Evolutionary conservation across 2,888 invertebrate genomes (phyloP).

Genomic region (Lepidochitona cinerea): DNA sequence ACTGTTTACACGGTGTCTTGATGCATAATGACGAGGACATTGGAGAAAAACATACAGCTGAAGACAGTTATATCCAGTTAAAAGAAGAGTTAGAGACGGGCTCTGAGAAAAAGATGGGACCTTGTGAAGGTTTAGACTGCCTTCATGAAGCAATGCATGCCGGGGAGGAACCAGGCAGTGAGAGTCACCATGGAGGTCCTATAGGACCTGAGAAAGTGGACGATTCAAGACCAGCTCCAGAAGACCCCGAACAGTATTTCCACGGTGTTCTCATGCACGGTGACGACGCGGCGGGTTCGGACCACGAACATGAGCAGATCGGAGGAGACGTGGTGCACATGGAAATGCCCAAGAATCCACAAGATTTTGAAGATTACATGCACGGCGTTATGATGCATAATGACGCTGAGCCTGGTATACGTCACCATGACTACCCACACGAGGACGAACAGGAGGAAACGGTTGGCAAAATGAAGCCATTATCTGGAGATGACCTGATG

Average conservation of each 20-base stretch:
- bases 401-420: slow-evolving; percentile 26
- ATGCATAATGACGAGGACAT: slow-evolving; percentile 45
- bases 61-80: slow-evolving; percentile 38
- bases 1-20: slow-evolving; percentile 48
- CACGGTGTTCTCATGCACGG: slow-evolving; percentile 56
- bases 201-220: neutral
- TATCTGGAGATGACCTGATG: slow-evolving; percentile 13
- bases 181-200: slow-evolving; percentile 8
- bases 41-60: slow-evolving; percentile 40
- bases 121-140: slow-evolving; percentile 23
- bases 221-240: slow-evolving; percentile 25
- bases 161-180: slow-evolving; percentile 12
- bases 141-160: slow-evolving; percentile 27
- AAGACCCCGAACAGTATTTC: slow-evolving; percentile 40
- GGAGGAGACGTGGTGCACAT: slow-evolving; percentile 17
- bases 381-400: slow-evolving; percentile 55
- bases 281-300: slow-evolving; percentile 27
- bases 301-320: slow-evolving; percentile 23
- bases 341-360: slow-evolving; percentile 32
- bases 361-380: slow-evolving; percentile 32
- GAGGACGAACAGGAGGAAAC: neutral
- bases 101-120: slow-evolving; percentile 11
- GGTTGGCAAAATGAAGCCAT: neutral
- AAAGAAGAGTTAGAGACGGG: slow-evolving; percentile 26
- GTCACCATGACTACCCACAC: slow-evolving; percentile 21